Conservation (phyloP, 2,113 vertebrate genomes). For the Jacana jacana region DNA sequence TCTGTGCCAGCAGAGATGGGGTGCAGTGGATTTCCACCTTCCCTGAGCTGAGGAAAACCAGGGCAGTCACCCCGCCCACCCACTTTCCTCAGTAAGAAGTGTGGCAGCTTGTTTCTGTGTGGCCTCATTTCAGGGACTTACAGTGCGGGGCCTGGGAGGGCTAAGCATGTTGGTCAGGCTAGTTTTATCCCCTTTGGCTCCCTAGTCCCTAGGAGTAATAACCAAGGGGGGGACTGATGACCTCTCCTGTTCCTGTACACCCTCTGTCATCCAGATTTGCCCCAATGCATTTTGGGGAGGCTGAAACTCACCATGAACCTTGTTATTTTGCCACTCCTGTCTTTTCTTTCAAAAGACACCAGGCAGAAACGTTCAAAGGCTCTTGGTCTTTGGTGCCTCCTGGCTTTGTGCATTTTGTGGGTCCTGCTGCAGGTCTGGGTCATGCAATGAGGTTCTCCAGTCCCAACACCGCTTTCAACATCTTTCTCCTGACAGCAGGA, state of each 20-base stretch:
- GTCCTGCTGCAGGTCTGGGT: not conserved
- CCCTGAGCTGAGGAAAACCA: not conserved
- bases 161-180: not conserved
- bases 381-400: not conserved
- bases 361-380: too few relatives aligned
- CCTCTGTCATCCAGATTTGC: not conserved
- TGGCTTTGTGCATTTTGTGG: not conserved
- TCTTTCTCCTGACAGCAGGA: not conserved
- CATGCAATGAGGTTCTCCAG: not conserved
- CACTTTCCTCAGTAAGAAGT: accelerated
- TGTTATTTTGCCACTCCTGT: not conserved
- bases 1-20: not conserved
- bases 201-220: not conserved
- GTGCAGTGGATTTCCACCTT: not conserved
- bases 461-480: accelerated
- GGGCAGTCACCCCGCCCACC: not conserved
- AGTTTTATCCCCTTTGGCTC: not conserved
- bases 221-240: not conserved
- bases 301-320: not conserved
- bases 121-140: accelerated
- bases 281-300: not conserved
- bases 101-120: not conserved
- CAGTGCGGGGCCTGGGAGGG: not conserved
- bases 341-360: not conserved
- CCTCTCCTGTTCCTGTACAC: not conserved